Base-by-base conservation (phyloP, 2,888 invertebrate species). In the Agonopterix alstromeriana region DNA sequence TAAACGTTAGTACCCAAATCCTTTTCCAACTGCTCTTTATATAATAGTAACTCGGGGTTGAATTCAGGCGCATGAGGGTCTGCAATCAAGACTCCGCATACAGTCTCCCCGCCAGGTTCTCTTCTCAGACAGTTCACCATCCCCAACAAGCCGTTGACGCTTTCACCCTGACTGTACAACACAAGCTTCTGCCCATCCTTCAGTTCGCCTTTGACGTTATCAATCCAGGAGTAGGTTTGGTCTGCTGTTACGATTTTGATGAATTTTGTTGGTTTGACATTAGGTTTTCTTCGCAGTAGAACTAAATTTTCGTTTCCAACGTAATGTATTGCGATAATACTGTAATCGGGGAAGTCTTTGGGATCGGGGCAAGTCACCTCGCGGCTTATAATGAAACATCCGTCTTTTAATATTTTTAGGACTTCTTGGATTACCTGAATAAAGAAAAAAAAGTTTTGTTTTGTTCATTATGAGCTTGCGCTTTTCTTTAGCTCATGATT, bases 41-140 rank as follows among this genome's bases (percentile, higher is more conserved):
- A 95, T 46, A 95, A 89, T 3, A 92, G 88, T 66, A 92, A 72
- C 7, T 91, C 83, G 1, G 92, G 75, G 56, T 92, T 90, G 57
- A 95, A 95, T 2, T 80, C 67, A 0, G 94, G 94, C 0, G 93
- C 94, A 2, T 84, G 82, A 0, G 82, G 69, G 57, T 93, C 93
- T 53, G 92, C 73, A 48, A 95, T 91, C 38, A 94, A 89, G 5
- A 95, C 73, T 50, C 92, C 92, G 46, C 89, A 87, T 0, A 92
- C 81, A 0, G 90, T 71, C 56, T 91, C 90, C 42, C 95, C 94
- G 55, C 94, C 94, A 0, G 94, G 92, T 68, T 98, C 97, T 61
- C 90, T 93, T 50, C 94, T 90, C 35, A 98, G 74, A 73, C 98
- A 98, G 63, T 97, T 97, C 0, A 95, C 92, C 48, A 98, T 80